Percentiles rank a stretch among this genome's conserved stretches.
Evolutionary conservation across 2,888 invertebrate genomes (phyloP).

Genomic region (Agrochola circellaris): DNA sequence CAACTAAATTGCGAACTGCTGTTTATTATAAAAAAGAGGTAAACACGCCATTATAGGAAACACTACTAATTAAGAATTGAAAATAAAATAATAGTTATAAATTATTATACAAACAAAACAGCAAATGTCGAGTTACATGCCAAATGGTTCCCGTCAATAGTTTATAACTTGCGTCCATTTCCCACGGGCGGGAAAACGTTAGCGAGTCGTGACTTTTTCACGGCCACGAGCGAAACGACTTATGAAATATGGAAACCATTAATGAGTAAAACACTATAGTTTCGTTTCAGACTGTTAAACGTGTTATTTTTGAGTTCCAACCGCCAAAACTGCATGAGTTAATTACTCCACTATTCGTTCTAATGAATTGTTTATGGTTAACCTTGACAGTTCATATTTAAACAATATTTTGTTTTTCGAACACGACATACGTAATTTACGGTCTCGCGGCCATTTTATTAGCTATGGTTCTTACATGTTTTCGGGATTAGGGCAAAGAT

Average conservation of each 20-base stretch:
- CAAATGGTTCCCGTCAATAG: conserved; percentile 58
- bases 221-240: conserved; percentile 58
- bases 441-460: conserved; percentile 26
- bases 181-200: conserved; percentile 53
- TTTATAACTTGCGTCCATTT: conserved; percentile 54
- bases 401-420: conserved; percentile 38
- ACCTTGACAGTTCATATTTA: conserved; percentile 51
- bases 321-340: conserved; percentile 51
- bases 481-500: conserved; percentile 34
- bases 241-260: conserved; percentile 64
- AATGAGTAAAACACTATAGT: conserved; percentile 59
- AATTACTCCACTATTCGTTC: conserved; percentile 43
- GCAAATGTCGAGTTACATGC: conserved; percentile 48
- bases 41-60: conserved; percentile 35
- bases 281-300: conserved; percentile 57
- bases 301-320: conserved; percentile 53
- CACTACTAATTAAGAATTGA: conserved; percentile 38
- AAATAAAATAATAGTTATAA: conserved; percentile 7
- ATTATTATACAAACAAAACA: conserved; percentile 26
- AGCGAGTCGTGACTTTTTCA: conserved; percentile 66
- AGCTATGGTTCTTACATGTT: conserved; percentile 29
- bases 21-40: conserved; percentile 9
- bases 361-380: conserved; percentile 50
- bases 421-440: conserved; percentile 25
- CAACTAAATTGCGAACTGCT: neutral